Conservation (phyloP, 1,140 invertebrate species). For the Chironomus striatipennis region DNA sequence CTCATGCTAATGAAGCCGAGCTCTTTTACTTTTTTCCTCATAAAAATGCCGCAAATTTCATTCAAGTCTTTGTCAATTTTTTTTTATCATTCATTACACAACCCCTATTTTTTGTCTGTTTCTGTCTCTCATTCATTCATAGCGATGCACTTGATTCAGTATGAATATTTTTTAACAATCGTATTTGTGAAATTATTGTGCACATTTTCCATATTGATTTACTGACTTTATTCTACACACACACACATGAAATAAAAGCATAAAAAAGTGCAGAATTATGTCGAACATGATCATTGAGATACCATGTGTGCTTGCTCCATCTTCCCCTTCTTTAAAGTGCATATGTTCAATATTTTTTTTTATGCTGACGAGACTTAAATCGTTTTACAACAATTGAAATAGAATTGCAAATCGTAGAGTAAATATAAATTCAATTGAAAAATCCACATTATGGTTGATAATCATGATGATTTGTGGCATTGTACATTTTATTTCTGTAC, state of each 20-base stretch:
- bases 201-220: neutral
- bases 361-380: neutral
- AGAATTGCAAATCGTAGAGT: neutral
- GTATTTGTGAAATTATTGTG: neutral
- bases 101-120: neutral
- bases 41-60: neutral
- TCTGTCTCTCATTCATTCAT: neutral
- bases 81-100: neutral
- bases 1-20: no score
- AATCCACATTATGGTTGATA: neutral
- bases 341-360: neutral
- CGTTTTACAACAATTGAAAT: neutral
- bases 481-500: no score
- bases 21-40: no score
- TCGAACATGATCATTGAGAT: slow-evolving; percentile 8
- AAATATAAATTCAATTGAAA: neutral
- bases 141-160: neutral
- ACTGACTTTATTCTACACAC: neutral
- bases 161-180: neutral
- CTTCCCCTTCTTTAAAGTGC: neutral
- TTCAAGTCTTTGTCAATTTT: neutral
- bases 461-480: neutral
- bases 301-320: neutral
- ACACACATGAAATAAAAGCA: neutral
- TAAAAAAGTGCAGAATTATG: neutral